Evolutionary conservation across 2,888 invertebrate genomes (phyloP), one percentile per base, ranked within the genome.

Genomic region (Cephus nigrinus): DNA sequence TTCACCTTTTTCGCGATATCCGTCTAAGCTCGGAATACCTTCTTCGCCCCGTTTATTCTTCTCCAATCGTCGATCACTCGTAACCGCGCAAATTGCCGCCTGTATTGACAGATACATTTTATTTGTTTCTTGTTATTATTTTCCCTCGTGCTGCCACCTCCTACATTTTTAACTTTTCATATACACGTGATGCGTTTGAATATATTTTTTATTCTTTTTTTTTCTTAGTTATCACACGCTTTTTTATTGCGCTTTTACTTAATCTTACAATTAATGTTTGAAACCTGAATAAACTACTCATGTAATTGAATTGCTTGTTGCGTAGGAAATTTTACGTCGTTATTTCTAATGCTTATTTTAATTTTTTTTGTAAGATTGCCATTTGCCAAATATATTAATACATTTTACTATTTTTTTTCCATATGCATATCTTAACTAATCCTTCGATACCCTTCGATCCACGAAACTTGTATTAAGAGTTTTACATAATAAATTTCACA

Each of bases 91-190:
- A 82, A 81, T 79, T 79, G 74, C 76, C 75, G 78, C 77, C 72
- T 77, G 69, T 80, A 80, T 84, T 88, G 88, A 88, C 87, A 87
- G 86, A 84, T 85, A 82, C 81, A 79, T 83, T 78, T 78, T 77
- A 81, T 83, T 80, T 80, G 73, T 80, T 82, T 79, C 74, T 80
- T 86, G 84, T 87, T 87, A 84, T 87, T 88, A 84, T 86, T 87
- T 85, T 81, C 83, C 80, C 82, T 74, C 82, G 84, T 84, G 88
- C 87, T 86, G 85, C 86, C 84, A 84, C 81, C 85, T 83, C 83
- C 80, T 31, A n/a, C 35, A 33, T 23, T 35, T 32, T 74, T 33
- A 30, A 31, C 74, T 12, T 33, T 36, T 55, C 15, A 5, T 55
- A 55, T 55, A 74, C 74, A 74, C 74, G 74, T 74, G 74, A 74